Base-by-base conservation (phyloP, 2,113 vertebrate genomes). In the Pterophyllum scalare region DNA sequence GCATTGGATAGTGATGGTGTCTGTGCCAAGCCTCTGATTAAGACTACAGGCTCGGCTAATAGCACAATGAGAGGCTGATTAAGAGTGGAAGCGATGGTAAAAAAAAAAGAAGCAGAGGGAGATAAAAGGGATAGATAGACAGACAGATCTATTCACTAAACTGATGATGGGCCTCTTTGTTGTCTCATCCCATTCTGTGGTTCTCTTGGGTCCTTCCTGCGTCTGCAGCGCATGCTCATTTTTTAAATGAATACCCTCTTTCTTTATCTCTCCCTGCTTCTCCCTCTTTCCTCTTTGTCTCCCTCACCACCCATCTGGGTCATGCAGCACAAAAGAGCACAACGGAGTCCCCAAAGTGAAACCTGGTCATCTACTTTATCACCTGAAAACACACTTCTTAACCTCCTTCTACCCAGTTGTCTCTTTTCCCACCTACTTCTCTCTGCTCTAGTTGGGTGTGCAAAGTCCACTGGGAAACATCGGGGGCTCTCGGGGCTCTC, bases 41-140 rank as follows among this genome's bases (percentile, higher is more conserved):
- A 93, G 93, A 93, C 80, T 90, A 94, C 91, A 92, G 92, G 87
- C 93, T 92, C 79, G 49, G 82, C 90, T 94, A 95, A 94, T 94
- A 92, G 88, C 85, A 93, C 91, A 93, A 93, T 92, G 93, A 92
- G 92, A 87, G 81, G 81, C 86, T 94, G 93, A 94, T 94, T 91
- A 92, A 85, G 91, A 92, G 93, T 77, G 52, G 92, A 83, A 79
- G 84, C 75, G 80, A 80, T 80, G 87, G 72, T 59, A 80, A n/a
- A 43, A 61, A 46, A 59, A 57, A 91, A 83, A 79, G 81, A 79
- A 86, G 84, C 64, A 58, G 88, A 61, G 87, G 77, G 74, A 90
- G 88, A 91, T 92, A 90, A 92, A 94, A 86, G 85, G 84, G 85
- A 78, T 81, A 89, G 92, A 93, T 82, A 49, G 93, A 93, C 89